Evolutionary conservation across 2,113 vertebrate genomes (phyloP).

Genomic region (Ceratotherium simum): DNA sequence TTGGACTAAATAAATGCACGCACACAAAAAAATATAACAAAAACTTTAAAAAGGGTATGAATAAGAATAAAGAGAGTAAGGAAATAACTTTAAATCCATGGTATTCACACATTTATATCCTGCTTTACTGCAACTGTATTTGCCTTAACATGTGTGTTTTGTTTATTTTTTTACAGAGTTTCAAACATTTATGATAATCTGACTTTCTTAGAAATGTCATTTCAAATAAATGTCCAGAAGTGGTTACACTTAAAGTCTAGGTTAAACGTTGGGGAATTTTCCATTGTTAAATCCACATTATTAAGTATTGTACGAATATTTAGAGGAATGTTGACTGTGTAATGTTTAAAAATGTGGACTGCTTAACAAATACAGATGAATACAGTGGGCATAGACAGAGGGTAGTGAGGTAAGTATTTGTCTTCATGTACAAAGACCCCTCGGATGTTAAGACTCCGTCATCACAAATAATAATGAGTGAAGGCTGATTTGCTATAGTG

Average conservation of each 20-base stretch:
- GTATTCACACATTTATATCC: no score
- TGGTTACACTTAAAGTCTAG: conserved; percentile 8
- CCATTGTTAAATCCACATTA: conserved; percentile 28
- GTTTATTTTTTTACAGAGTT: background rate
- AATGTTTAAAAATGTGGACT: background rate
- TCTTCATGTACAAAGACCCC: background rate
- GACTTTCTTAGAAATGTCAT: conserved; percentile 45
- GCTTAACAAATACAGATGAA: background rate
- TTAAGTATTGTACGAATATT: background rate
- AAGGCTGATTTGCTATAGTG: background rate
- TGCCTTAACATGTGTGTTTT: background rate
- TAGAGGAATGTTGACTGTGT: background rate
- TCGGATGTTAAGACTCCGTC: background rate
- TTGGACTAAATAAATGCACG: background rate
- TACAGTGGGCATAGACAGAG: background rate
- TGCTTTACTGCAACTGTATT: fast-evolving
- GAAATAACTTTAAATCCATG: background rate
- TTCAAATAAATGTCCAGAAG: conserved; percentile 1
- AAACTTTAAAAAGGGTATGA: background rate
- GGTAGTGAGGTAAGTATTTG: background rate
- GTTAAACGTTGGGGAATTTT: background rate
- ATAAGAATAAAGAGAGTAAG: background rate
- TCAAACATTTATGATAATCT: background rate
- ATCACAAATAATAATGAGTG: background rate
- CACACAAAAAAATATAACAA: background rate